Evolutionary conservation across 92 coral and sea anemone genomes (phyloP), one percentile per base, ranked within the genome.

Genomic region (Paramuricea clavata): DNA sequence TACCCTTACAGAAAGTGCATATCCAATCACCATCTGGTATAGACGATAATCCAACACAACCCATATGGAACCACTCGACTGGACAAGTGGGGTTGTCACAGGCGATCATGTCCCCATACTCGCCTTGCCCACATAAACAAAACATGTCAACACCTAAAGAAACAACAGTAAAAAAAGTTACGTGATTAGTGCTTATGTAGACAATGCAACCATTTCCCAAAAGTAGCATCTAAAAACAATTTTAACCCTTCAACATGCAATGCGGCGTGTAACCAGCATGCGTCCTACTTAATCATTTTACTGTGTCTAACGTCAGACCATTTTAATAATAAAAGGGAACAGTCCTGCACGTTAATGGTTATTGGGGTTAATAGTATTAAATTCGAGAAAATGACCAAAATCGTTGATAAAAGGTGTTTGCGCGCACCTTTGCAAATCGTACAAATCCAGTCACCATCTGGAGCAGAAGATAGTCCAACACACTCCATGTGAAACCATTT

Each of bases 121-220:
- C 84, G 6, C 84, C 84, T 79, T 79, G 47, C 26, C 71, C 70
- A 79, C 73, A 79, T 47, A 79, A 27, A 72, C 84, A 79, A 35
- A 13, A 33, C 35, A 79, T 49, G 44, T 39, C 42, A 36, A 8
- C 42, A 36, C 42, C 42, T 36, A 36, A 36, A 36, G 42, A 36
- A 36, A 36, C 42, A 36, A 36, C 42, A 8, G 42, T 36, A 36
- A 36, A 36, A 8, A 36, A 36, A 36, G 42, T 36, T 36, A 36
- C 42, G 42, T 36, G 42, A 36, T 36, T 36, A 36, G 42, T 36
- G 42, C 42, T 36, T 36, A 36, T 36, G 42, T 36, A 47, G 17
- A 47, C 52, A 47, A 47, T 47, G 52, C 17, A 47, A 15, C 52
- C 52, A 47, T 47, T 47, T 47, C 17, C 42, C 42, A 36, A 8